Evolutionary conservation across 1,140 invertebrate species (phyloP), one percentile per base, ranked within the genome.

Genomic region (Bombus fervidus): DNA sequence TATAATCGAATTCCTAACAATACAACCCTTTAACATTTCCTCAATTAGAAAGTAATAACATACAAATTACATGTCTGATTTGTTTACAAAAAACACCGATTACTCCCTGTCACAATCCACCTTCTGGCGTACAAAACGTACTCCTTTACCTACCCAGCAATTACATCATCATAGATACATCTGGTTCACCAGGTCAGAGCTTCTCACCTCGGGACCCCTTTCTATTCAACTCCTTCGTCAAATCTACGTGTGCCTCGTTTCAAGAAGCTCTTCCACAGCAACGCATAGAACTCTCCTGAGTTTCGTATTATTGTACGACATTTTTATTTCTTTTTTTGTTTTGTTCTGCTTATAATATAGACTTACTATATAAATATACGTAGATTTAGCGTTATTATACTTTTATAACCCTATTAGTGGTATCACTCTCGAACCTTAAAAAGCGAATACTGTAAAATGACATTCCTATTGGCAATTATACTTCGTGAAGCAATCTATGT

Each of bases 161-260:
- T 62, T 37, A 39, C 53, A 59, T 59, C 47, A 22, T 15, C 25
- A 18, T 15, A 76, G 12, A 39, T 37, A 59, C 5, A 76, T 76
- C 25, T 76, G 74, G 47, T 76, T 76, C 34, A 75, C n/a, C n/a
- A 37, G 73, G 73, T 75, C 43, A 75, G 15, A 75, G 47, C 73
- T 34, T 53, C 43, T 53, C 47, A 53, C 73, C 47, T 34, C 47
- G 22, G 73, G 47, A 53, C 10, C 47, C 47, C 53, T 59, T 59
- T 76, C 47, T 34, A 37, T 43, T 59, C 74, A 53, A 13, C 53
- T 39, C 25, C 37, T 39, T 53, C 47, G n/a, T 57, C 31, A 37
- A 75, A 34, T 43, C 22, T 37, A 37, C 74, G 15, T 3, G 41
- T 34, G 43, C 31, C 13, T 31, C 72, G 0, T 31, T 53, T 31